Conservation (phyloP, 2,888 invertebrate genomes). For the Ectemnius cavifrons region DNA sequence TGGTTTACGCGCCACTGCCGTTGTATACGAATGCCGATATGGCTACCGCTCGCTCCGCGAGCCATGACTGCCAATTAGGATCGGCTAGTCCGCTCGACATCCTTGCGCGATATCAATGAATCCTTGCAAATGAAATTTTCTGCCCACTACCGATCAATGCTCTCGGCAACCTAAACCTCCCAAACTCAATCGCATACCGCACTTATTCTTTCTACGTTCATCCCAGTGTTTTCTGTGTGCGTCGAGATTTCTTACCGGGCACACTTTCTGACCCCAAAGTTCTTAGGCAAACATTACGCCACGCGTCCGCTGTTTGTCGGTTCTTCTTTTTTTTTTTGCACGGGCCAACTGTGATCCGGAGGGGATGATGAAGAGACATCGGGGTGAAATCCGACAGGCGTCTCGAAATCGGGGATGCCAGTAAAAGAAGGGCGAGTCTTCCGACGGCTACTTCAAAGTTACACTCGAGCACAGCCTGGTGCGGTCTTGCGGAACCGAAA, state of each 20-base stretch:
- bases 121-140: constrained; percentile 41
- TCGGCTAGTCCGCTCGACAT: constrained; percentile 8
- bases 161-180: neutral
- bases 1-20: constrained; percentile 71
- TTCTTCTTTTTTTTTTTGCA: neutral
- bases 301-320: neutral
- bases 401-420: constrained; percentile 38
- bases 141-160: constrained; percentile 18
- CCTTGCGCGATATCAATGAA: constrained; percentile 17
- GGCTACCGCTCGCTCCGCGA: constrained; percentile 25
- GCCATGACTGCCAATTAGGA: constrained; percentile 44
- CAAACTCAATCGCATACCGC: neutral
- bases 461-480: constrained; percentile 62
- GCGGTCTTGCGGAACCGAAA: constrained; percentile 67
- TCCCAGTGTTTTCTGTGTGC: neutral
- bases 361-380: constrained; percentile 11
- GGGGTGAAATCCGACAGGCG: constrained; percentile 54
- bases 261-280: neutral
- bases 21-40: constrained; percentile 65
- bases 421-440: constrained; percentile 11
- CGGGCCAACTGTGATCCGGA: neutral
- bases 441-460: constrained; percentile 70
- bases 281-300: neutral
- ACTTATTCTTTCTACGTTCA: neutral
- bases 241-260: neutral